Conservation (phyloP, 2,888 invertebrate species). For the Phyllotreta cruciferae region DNA sequence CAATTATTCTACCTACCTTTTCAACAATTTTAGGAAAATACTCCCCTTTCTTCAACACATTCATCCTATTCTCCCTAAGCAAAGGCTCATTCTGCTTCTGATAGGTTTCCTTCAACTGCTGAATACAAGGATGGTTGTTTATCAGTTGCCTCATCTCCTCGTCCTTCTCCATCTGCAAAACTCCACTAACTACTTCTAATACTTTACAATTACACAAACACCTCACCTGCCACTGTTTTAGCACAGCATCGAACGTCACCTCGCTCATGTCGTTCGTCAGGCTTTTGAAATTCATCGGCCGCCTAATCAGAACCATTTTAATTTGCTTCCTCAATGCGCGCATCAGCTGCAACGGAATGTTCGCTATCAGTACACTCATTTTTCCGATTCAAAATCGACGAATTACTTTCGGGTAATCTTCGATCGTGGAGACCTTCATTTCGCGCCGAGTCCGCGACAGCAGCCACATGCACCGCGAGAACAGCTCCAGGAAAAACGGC, state of each 20-base stretch:
- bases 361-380: slow-evolving; percentile 10
- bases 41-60: slow-evolving; percentile 48
- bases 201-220: background rate
- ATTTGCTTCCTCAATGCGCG: slow-evolving; percentile 55
- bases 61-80: slow-evolving; percentile 51
- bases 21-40: slow-evolving; percentile 54
- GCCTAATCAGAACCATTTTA: slow-evolving; percentile 50
- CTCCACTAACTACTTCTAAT: background rate
- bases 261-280: slow-evolving; percentile 51
- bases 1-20: slow-evolving; percentile 48
- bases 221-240: slow-evolving; percentile 53
- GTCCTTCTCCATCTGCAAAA: slow-evolving; percentile 51
- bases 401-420: slow-evolving; percentile 55
- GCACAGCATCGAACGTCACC: slow-evolving; percentile 51
- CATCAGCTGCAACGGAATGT: slow-evolving; percentile 48
- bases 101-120: slow-evolving; percentile 49
- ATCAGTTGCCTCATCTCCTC: slow-evolving; percentile 48
- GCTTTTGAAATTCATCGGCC: slow-evolving; percentile 52
- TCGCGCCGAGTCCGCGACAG: slow-evolving; percentile 56
- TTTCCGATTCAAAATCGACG: background rate
- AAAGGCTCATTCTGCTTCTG: slow-evolving; percentile 45
- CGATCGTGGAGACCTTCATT: slow-evolving; percentile 55
- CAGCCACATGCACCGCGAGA: slow-evolving; percentile 56
- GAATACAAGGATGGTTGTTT: slow-evolving; percentile 49
- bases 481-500: slow-evolving; percentile 56